Base-by-base conservation (phyloP, 2,888 invertebrate species). In the Catonia carolina region DNA sequence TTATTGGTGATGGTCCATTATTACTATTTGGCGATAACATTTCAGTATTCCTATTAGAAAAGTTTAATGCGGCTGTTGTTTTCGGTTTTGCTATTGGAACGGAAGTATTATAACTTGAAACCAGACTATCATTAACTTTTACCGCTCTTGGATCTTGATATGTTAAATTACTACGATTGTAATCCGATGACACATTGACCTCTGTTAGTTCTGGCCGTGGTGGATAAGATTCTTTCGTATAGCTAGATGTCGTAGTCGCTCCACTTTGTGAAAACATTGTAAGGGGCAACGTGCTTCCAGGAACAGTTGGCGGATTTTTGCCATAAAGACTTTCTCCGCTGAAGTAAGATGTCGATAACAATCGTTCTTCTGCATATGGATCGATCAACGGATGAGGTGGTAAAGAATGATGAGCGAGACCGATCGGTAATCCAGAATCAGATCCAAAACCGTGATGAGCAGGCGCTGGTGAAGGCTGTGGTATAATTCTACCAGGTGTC, bases 401-500 rank as follows among this genome's bases (percentile, higher is more conserved):
- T 10, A 57, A 49, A n/a, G 56, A 18, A 27, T 60, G 58, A 14
- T 62, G 60, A 8, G 57, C 36, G 7, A 62, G 50, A 6, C 59
- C 60, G 12, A 64, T 58, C 12, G 61, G 54, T 10, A 62, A 50
- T n/a, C 60, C 56, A 22, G 62, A 53, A 41, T 65, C 63, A 12
- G 61, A 60, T 2, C 62, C 55, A 14, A 58, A 53, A 10, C 59
- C 48, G 17, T 56, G 58, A 31, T 58, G 63, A 12, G 61, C 60
- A 12, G 64, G 59, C 20, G 57, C 57, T 41, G 63, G 37, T 14
- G 50, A 55, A 31, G 31, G 52, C 39, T 31, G 58, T 17, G 53
- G 60, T 1, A 61, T 65, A 58, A 66, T 63, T 48, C 65, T 60
- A 2, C 66, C 66, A 12, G 66, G 66, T 17, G 66, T 63, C 5